phyloP scores from a whole-genome alignment of 2,888 invertebrate genomes.

The Athalia circularis region DNA sequence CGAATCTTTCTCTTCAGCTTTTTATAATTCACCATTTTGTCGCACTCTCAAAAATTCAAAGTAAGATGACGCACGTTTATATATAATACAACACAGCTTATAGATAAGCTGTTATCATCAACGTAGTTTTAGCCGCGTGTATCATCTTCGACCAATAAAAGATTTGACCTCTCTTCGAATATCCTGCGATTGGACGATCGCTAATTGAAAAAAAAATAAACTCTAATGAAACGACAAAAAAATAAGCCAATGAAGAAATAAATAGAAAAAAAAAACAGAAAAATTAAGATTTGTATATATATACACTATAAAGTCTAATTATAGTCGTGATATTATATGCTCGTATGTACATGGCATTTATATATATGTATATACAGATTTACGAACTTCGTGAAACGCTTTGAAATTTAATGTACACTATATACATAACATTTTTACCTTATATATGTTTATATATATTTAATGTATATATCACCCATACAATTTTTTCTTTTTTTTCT shows the following conservation, averaged over 20 bases:
- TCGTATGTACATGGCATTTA: neutral
- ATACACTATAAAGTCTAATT: slow-evolving; percentile 49
- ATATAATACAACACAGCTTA: slow-evolving; percentile 43
- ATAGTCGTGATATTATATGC: slow-evolving; percentile 57
- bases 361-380: neutral
- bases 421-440: no score
- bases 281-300: neutral
- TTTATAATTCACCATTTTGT: slow-evolving; percentile 55
- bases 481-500: neutral
- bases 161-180: slow-evolving; percentile 41
- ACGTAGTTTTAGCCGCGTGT: slow-evolving; percentile 47
- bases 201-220: slow-evolving; percentile 52
- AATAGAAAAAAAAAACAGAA: neutral
- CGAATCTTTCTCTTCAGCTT: neutral
- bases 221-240: no score
- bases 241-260: neutral
- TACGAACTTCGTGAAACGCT: neutral
- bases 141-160: slow-evolving; percentile 49
- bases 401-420: no score
- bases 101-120: slow-evolving; percentile 50
- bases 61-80: neutral
- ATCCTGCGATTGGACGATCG: slow-evolving; percentile 42
- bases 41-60: slow-evolving; percentile 41
- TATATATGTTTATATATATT: no score
- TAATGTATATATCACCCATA: no score